Base-by-base conservation (phyloP, 2,113 vertebrate genomes). In the Leucopsar rothschildi region DNA sequence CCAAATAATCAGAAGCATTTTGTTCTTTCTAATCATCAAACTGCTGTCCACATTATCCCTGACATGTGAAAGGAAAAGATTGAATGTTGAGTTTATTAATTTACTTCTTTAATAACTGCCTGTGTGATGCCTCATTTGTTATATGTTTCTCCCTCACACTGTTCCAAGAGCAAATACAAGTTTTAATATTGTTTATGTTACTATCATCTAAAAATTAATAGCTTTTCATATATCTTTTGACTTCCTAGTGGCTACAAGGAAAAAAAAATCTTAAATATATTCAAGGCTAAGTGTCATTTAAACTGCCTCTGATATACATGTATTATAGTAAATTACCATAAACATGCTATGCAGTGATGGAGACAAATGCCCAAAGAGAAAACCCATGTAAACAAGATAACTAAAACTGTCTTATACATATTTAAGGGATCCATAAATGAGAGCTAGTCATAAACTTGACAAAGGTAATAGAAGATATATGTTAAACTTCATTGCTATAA, bases 301-400 rank as follows among this genome's bases (percentile, higher is more conserved):
- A 97, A 96, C 92, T 94, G 93, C 95, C 95, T 97, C 82, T 93
- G 90, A 98, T 95, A 97, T 92, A 96, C 93, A 92, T 86, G 93
- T 95, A 97, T 97, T 97, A 97, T 70, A 97, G 92, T 94, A 96
- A 97, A 97, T 97, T 97, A 97, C 96, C 97, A 97, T 97, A 97
- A 98, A 97, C 95, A 90, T 90, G 85, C 85, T 95, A 87, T 70
- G 82, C 84, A 85, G 85, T 96, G 97, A 97, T 96, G 82, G 96
- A 97, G 96, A 97, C 96, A 97, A 97, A 98, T 97, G 96, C 81
- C 84, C 89, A 88, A 97, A 96, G 92, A 97, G 92, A 95, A 93
- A 96, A 92, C 68, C 37, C 93, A 84, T 94, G 96, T 97, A 97
- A 97, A 97, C 97, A 97, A 95, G 95, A 95, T 94, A 97, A 97